Evolutionary conservation across 2,113 vertebrate species (phyloP).

Genomic region (Odontesthes bonariensis): DNA sequence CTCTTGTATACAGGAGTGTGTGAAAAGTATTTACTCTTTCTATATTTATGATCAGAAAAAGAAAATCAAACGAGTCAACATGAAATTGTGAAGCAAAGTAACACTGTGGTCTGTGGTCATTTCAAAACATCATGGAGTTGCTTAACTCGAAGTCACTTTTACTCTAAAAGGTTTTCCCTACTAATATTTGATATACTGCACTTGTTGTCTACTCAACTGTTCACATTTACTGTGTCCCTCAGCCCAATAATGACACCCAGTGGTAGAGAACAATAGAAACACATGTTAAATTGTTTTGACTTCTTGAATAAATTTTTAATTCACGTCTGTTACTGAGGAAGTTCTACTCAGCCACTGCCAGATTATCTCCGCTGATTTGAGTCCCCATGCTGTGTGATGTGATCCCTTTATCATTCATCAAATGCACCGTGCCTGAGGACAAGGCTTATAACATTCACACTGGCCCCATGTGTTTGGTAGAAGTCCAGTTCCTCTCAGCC

Average conservation of each 20-base stretch:
- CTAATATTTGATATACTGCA: neutral
- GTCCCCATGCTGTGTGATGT: conserved; percentile 33
- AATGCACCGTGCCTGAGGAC: conserved; percentile 8
- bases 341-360: neutral
- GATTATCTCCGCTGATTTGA: conserved; percentile 36
- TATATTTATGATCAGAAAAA: conserved; percentile 3
- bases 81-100: conserved; percentile 4
- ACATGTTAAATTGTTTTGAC: neutral
- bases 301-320: conserved; percentile 25
- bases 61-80: conserved; percentile 14
- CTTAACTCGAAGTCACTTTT: neutral
- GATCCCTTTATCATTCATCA: conserved; percentile 23
- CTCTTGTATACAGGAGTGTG: neutral
- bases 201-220: conserved; percentile 3
- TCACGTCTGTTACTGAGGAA: conserved; percentile 16
- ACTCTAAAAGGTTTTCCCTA: neutral
- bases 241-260: conserved; percentile 72
- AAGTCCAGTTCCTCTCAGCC: conserved; percentile 54
- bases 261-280: conserved; percentile 50
- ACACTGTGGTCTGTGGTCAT: neutral
- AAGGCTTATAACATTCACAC: conserved; percentile 36
- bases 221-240: conserved; percentile 1
- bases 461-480: conserved; percentile 71
- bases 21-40: neutral
- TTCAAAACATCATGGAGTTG: neutral